Conservation (phyloP, 23 tunicate genomes). For the Styela plicata region DNA sequence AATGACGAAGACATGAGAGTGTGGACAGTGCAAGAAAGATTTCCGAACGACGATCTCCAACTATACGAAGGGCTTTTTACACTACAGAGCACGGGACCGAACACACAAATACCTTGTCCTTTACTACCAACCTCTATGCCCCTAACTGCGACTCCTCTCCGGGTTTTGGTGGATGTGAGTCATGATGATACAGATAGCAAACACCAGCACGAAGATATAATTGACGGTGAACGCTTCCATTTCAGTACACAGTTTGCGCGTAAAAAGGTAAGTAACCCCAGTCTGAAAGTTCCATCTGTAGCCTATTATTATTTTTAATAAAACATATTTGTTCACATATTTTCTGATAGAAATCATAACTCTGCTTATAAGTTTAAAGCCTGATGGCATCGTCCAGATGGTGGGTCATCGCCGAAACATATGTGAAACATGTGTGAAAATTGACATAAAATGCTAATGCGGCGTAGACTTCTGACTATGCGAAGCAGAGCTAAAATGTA, state of each 20-base stretch:
- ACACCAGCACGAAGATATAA: not conserved
- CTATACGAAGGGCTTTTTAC: slow-evolving; percentile 28
- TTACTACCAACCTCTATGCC: not conserved
- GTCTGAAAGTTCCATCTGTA: too few species aligned
- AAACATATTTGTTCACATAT: too few species aligned
- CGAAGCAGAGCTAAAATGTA: too few species aligned
- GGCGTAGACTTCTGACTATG: too few species aligned
- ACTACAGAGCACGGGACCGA: not conserved
- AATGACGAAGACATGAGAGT: not conserved
- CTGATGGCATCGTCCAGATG: too few species aligned
- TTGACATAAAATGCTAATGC: too few species aligned
- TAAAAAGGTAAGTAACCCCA: not conserved
- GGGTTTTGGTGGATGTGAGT: not conserved
- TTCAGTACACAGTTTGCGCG: not conserved
- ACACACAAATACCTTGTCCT: not conserved
- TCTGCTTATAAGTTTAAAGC: too few species aligned
- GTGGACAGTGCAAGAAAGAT: slow-evolving; percentile 24
- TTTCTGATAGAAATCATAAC: too few species aligned
- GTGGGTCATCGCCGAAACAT: too few species aligned
- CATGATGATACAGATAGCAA: not conserved
- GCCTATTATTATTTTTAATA: too few species aligned
- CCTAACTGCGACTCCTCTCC: not conserved
- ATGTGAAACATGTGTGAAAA: too few species aligned
- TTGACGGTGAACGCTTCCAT: not conserved
- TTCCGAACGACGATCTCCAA: slow-evolving; percentile 27